These are phyloP conservation scores for Eulithis prunata DNA, from an alignment of 2,888 invertebrate genomes.

Conservation along the genomic window DNA sequence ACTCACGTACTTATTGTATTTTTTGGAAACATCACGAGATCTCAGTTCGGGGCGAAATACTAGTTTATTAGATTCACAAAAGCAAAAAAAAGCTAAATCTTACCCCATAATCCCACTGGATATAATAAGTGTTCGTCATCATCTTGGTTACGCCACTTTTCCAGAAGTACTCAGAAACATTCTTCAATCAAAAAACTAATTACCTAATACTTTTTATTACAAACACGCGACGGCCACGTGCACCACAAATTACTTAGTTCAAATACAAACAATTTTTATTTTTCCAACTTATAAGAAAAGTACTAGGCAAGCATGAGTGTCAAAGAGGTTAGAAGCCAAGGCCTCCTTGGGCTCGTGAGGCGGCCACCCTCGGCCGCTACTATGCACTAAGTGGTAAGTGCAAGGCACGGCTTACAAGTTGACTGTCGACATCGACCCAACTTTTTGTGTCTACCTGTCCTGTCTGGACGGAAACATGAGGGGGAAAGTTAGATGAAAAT, in stretches of 20 bases:
- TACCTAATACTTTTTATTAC: not conserved
- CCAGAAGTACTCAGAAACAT: slow-evolving; percentile 4
- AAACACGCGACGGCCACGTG: not conserved
- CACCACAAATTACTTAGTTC: not conserved
- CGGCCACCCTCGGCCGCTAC: slow-evolving; percentile 65
- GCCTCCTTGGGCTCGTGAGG: slow-evolving; percentile 49
- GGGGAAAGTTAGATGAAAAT: slow-evolving; percentile 29
- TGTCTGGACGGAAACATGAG: slow-evolving; percentile 37
- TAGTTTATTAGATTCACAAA: no score
- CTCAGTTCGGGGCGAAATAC: no score
- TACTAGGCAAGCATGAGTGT: slow-evolving; percentile 53
- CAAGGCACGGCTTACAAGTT: slow-evolving; percentile 56
- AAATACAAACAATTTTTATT: not conserved
- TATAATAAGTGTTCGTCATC: slow-evolving; percentile 58
- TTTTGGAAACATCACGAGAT: no score
- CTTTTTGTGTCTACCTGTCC: slow-evolving; percentile 54
- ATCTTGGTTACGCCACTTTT: slow-evolving; percentile 39
- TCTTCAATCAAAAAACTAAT: not conserved
- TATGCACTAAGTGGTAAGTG: slow-evolving; percentile 76
- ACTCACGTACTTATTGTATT: no score
- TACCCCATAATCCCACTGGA: slow-evolving; percentile 63
- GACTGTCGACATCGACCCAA: slow-evolving; percentile 65
- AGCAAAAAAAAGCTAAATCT: slow-evolving; percentile 43
- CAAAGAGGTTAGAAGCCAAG: slow-evolving; percentile 47
- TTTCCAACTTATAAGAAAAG: slow-evolving; percentile 33